These are phyloP conservation scores for Hylia prasina DNA, from an alignment of 2,113 vertebrate genomes.

Conservation along the genomic window DNA sequence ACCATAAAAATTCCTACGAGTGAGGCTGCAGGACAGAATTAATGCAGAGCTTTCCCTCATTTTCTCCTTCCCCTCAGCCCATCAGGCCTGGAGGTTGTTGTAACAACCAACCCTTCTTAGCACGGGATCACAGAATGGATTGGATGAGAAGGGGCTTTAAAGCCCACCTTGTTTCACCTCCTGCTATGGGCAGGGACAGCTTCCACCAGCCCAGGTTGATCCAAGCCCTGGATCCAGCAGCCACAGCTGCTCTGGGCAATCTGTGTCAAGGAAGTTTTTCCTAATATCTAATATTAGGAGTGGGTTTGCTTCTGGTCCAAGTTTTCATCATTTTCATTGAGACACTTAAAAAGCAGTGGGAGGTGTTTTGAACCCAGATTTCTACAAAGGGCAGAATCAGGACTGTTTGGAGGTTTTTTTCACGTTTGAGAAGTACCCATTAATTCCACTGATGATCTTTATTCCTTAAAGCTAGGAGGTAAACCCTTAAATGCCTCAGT, in stretches of 20 bases:
- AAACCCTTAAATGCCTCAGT: neutral
- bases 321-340: neutral
- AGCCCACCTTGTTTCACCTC: rapidly evolving
- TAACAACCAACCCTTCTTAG: neutral
- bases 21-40: neutral
- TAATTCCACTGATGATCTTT: neutral
- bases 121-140: neutral
- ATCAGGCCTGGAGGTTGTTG: neutral
- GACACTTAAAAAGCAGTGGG: neutral
- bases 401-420: neutral
- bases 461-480: neutral
- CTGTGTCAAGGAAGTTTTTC: neutral
- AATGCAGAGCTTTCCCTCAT: rapidly evolving
- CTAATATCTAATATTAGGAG: neutral
- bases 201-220: neutral
- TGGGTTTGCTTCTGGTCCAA: neutral
- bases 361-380: neutral
- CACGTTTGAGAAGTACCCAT: neutral
- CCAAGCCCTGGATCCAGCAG: neutral
- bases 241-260: rapidly evolving
- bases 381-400: neutral
- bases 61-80: neutral
- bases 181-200: neutral
- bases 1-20: neutral
- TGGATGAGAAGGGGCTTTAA: neutral